These are phyloP conservation scores for Furnarius figulus DNA, from an alignment of 2,113 vertebrate genomes.

Conservation along the genomic window DNA sequence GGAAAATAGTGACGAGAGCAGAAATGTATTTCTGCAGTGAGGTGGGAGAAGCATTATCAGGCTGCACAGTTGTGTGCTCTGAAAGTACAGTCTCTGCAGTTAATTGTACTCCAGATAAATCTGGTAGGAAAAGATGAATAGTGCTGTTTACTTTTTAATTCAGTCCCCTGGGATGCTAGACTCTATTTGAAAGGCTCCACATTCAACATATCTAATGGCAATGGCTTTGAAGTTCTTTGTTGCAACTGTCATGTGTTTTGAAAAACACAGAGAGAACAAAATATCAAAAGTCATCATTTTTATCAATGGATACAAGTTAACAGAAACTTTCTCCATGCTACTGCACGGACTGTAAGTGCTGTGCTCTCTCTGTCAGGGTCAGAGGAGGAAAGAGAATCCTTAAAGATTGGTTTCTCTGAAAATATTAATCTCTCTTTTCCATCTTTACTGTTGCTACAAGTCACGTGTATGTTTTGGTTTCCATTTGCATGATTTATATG, in stretches of 20 bases:
- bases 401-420: not conserved
- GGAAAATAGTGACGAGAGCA: not conserved
- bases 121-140: constrained; percentile 57
- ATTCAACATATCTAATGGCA: constrained; percentile 52
- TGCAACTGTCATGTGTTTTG: constrained; percentile 8
- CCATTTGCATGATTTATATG: constrained; percentile 20
- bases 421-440: not conserved
- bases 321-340: not conserved
- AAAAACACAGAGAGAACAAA: constrained; percentile 18
- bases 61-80: constrained; percentile 43
- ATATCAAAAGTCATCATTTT: constrained; percentile 28
- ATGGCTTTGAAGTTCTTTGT: constrained; percentile 51
- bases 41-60: constrained; percentile 53
- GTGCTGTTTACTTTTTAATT: constrained; percentile 70
- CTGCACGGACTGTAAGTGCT: not conserved
- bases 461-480: not conserved
- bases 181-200: constrained; percentile 41
- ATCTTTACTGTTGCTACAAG: not conserved
- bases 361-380: not conserved
- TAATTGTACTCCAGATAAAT: constrained; percentile 64
- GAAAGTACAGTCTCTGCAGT: constrained; percentile 38
- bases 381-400: constrained; percentile 8
- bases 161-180: constrained; percentile 36
- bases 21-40: constrained; percentile 43
- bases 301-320: constrained; percentile 12